Evolutionary conservation across 1,140 invertebrate species (phyloP).

Genomic region (Drosophila elegans): DNA sequence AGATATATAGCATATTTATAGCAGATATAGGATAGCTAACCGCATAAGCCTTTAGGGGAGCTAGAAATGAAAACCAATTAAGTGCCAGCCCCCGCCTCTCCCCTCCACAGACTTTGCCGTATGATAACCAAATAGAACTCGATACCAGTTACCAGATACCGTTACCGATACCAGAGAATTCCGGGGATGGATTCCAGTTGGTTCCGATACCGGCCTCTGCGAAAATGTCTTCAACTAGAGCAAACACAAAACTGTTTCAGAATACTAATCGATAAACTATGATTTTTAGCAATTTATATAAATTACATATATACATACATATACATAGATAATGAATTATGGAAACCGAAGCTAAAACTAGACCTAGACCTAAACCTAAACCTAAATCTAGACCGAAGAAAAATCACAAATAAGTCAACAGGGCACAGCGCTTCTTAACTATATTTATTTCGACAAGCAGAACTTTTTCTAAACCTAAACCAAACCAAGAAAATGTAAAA

Average conservation of each 20-base stretch:
- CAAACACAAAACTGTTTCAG: constrained; percentile 54
- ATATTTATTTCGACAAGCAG: constrained; percentile 70
- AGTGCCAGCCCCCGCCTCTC: constrained; percentile 57
- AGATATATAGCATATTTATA: constrained; percentile 2
- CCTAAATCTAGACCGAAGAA: constrained; percentile 41
- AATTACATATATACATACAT: constrained; percentile 57
- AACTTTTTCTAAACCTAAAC: constrained; percentile 70
- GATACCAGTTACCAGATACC: neutral
- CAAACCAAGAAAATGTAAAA: constrained; percentile 55
- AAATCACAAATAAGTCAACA: constrained; percentile 77
- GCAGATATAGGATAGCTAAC: constrained; percentile 17
- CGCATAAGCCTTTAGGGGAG: constrained; percentile 23
- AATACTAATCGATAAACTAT: constrained; percentile 63
- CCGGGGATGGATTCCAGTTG: constrained; percentile 31
- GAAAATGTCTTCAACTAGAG: constrained; percentile 67
- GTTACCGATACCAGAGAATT: constrained; percentile 4
- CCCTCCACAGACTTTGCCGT: constrained; percentile 2
- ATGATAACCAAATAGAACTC: constrained; percentile 37
- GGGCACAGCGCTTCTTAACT: constrained; percentile 82
- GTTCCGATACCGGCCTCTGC: constrained; percentile 10
- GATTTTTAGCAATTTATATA: constrained; percentile 72
- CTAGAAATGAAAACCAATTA: constrained; percentile 59
- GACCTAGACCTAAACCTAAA: constrained; percentile 53
- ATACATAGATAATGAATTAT: constrained; percentile 53
- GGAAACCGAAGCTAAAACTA: constrained; percentile 41